Evolutionary conservation across 2,888 invertebrate genomes (phyloP), one percentile per base, ranked within the genome.

Genomic region (Cephalotes varians): DNA sequence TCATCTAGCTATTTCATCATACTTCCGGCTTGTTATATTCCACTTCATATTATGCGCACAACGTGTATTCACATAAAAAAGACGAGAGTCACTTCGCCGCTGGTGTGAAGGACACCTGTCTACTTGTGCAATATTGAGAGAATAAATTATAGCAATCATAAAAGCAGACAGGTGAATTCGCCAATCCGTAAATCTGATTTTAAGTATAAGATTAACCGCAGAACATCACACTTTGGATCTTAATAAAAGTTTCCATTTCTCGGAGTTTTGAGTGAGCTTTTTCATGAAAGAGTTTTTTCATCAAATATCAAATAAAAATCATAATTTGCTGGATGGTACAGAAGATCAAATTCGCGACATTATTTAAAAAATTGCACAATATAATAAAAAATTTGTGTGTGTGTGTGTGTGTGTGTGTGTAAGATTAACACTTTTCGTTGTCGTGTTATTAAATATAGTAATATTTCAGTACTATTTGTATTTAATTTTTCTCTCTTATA

Each of bases 1-100:
- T 69, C 84, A 82, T 89, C 88, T 81, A 82, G 83, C 83, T 69
- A 82, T 69, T 77, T 79, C 84, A 44, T 64, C 76, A 81, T 82
- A 84, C 82, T 86, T 86, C 85, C 84, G 84, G 85, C 85, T 84
- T 85, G 84, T 85, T 87, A 85, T 84, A 71, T 83, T 56, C 81
- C 77, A 62, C 58, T 77, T 85, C 77, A 73, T 62, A 40, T 40
- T 76, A 74, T 82, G 40, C 34, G 64, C 73, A 40, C 79, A 62
- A 64, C 76, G 81, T 77, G 77, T 62, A 56, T 77, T 65, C 51
- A 51, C 28, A 37, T 71, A 79, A 72, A 76, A 69, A 15, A 60
- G 10, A 51, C 21, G 44, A 77, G 40, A 58, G 44, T 47, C 51
- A 37, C 76, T 40, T 64, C 51, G 15, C 28, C 10, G 28, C n/a